Evolutionary conservation across 2,113 vertebrate genomes (phyloP), one percentile per base, ranked within the genome.

Genomic region (Epinephelus cyanopodus): DNA sequence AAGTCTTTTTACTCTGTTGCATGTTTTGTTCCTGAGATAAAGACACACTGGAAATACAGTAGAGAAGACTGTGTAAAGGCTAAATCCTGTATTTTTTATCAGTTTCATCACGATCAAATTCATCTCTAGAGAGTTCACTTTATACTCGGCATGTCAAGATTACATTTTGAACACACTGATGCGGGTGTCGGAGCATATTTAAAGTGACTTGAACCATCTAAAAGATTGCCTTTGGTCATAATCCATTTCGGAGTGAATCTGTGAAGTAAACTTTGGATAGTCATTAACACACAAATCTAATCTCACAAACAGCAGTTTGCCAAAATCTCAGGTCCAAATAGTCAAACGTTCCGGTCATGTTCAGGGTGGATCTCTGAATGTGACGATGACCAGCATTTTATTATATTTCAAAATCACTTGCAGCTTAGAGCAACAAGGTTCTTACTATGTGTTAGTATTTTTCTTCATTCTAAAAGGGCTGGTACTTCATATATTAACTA

Each of bases 251-350:
- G 37, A 80, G 69, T 45, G 42, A 27, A 74, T 54, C 27, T 14
- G 21, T 58, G 48, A 52, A 15, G 39, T 52, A 42, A 75, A 66
- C 50, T 23, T 47, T 4, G 3, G 9, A 58, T 25, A 9, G 15
- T 76, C 86, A 73, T 86, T 19, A 56, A 67, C 48, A 82, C 71
- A 86, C 37, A 69, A 84, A 77, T 10, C 45, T 25, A 10, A 78
- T 84, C 33, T 70, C 69, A 81, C 56, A 52, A 78, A 68, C 88
- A 90, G 90, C 87, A 87, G 75, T 88, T 88, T 83, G 77, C 85
- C 72, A 83, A 90, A 89, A 85, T 93, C 95, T 96, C 95, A 95
- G 95, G 95, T 93, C 90, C 86, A 88, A 85, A 78, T 56, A 60
- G 18, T 79, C 25, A 53, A 87, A 80, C 77, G 7, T 72, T 74